Evolutionary conservation across 2,888 invertebrate genomes (phyloP).

Genomic region (Tuberolachnus salignus): DNA sequence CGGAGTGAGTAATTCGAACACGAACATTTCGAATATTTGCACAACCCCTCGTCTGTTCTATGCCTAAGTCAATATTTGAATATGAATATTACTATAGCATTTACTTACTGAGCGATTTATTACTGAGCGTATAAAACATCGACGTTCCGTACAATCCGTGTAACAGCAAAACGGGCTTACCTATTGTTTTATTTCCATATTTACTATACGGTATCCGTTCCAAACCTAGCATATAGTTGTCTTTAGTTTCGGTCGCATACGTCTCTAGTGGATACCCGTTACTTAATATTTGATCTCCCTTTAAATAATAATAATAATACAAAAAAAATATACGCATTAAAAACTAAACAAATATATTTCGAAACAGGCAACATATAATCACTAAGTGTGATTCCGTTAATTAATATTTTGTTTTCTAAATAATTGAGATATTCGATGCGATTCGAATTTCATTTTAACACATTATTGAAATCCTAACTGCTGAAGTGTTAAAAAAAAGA

Average conservation of each 20-base stretch:
- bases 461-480: too few relatives aligned
- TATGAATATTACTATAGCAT: neutral
- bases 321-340: neutral
- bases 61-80: too few relatives aligned
- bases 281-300: slow-evolving; percentile 16
- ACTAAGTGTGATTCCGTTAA: too few relatives aligned
- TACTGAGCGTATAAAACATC: slow-evolving; percentile 51
- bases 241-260: slow-evolving; percentile 56
- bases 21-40: too few relatives aligned
- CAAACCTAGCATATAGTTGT: slow-evolving; percentile 57
- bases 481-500: too few relatives aligned
- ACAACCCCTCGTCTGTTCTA: too few relatives aligned
- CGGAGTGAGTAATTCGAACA: too few relatives aligned
- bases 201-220: slow-evolving; percentile 58
- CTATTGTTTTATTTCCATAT: slow-evolving; percentile 38
- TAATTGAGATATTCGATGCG: too few relatives aligned
- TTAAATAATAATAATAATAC: too few relatives aligned
- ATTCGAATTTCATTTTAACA: too few relatives aligned
- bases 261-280: slow-evolving; percentile 58
- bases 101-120: slow-evolving; percentile 57
- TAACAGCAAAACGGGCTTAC: slow-evolving; percentile 57
- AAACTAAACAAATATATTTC: neutral
- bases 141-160: slow-evolving; percentile 58
- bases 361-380: neutral
- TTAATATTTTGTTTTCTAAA: too few relatives aligned